Evolutionary conservation across 2,113 vertebrate genomes (phyloP).

Genomic region (Microcebus tavaratra): DNA sequence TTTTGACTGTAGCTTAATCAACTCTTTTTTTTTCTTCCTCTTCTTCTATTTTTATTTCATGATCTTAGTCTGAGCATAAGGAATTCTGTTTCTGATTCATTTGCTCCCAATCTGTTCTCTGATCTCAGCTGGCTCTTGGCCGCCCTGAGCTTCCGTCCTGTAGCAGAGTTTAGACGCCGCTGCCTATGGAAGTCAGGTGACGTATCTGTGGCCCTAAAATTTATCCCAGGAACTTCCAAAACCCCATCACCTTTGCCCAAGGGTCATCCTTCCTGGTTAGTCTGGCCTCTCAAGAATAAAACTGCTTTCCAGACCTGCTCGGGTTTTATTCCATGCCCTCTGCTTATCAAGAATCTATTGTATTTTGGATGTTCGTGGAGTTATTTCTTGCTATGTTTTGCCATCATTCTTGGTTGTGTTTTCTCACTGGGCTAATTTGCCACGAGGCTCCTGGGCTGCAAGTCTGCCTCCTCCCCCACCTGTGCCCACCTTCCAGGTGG

Average conservation of each 20-base stretch:
- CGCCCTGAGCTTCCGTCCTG: accelerated
- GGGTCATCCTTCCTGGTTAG: accelerated
- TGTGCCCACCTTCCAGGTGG: neutral
- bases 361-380: neutral
- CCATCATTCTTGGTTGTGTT: neutral
- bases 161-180: accelerated
- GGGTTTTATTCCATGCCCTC: neutral
- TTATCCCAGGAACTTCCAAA: accelerated
- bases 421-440: neutral
- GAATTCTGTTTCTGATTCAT: neutral
- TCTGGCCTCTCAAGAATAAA: neutral
- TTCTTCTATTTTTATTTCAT: neutral
- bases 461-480: accelerated
- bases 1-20: accelerated
- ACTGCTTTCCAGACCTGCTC: neutral
- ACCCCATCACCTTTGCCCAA: accelerated
- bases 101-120: too few relatives aligned
- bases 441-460: neutral
- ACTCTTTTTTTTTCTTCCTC: accelerated
- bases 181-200: accelerated
- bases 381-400: neutral
- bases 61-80: neutral
- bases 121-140: neutral
- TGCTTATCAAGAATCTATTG: neutral
- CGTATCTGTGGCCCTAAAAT: accelerated